Evolutionary conservation across 2,888 invertebrate genomes (phyloP).

Genomic region (Leptopilina myrica): DNA sequence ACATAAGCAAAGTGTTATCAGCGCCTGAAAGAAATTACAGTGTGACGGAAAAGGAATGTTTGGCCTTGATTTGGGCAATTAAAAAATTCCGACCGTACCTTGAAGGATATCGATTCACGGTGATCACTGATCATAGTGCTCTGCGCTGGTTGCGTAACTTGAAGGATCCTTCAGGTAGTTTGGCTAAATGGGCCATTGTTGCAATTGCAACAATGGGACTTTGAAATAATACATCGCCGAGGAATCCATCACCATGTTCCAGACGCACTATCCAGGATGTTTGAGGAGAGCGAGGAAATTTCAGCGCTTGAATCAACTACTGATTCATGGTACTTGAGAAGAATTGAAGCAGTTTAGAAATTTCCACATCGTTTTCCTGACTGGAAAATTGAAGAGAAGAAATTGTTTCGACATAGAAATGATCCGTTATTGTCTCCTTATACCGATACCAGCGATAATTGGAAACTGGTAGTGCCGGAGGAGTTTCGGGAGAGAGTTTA

Average conservation of each 20-base stretch:
- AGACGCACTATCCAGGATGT: slow-evolving; percentile 48
- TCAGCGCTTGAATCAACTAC: not conserved
- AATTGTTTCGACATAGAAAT: not conserved
- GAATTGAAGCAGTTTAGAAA: not conserved
- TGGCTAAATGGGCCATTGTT: slow-evolving; percentile 59
- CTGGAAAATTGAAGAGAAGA: not conserved
- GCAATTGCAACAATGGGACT: slow-evolving; percentile 5
- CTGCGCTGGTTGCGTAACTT: slow-evolving; percentile 43
- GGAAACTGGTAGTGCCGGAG: not conserved
- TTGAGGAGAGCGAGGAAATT: slow-evolving; percentile 2
- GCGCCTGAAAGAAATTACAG: too few species aligned
- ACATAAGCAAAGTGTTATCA: not conserved
- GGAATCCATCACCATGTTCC: slow-evolving; percentile 44
- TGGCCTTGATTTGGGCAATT: too few species aligned
- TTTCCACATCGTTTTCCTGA: not conserved
- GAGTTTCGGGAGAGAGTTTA: not conserved
- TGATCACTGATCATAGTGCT: slow-evolving; percentile 55
- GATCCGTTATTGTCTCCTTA: not conserved
- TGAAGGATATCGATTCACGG: slow-evolving; percentile 49
- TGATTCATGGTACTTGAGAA: not conserved
- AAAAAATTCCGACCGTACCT: slow-evolving; percentile 34
- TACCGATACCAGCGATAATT: not conserved
- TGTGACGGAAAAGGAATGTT: too few species aligned
- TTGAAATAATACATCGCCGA: slow-evolving; percentile 44
- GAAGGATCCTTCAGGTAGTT: slow-evolving; percentile 46